Conservation (phyloP, 2,888 invertebrate species). For the Piscicola geometra region DNA sequence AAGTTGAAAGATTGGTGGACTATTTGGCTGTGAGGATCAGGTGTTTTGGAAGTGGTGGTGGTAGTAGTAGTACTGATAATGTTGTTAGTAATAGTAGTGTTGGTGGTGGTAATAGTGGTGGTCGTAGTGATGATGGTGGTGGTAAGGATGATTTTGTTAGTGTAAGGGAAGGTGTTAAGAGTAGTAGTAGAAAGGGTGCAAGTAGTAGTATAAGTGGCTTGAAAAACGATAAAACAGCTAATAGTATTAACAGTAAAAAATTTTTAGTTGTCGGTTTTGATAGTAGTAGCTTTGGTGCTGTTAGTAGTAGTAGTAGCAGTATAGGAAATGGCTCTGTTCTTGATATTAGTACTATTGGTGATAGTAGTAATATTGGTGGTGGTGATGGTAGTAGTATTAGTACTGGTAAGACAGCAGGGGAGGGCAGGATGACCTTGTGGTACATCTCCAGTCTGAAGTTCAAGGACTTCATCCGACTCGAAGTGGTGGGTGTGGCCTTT, state of each 20-base stretch:
- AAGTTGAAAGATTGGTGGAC: background rate
- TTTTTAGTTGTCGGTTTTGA: background rate
- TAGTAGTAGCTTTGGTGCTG: too few species aligned
- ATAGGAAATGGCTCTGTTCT: too few species aligned
- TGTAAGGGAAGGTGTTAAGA: too few species aligned
- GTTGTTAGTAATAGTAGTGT: background rate
- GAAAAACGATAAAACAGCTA: too few species aligned
- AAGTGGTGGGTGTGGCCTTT: background rate
- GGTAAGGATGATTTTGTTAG: background rate
- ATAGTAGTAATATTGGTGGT: background rate
- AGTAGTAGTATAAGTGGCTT: background rate
- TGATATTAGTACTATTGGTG: background rate
- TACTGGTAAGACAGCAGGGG: too few species aligned
- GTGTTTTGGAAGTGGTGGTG: background rate
- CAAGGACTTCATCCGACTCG: background rate
- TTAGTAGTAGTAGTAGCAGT: too few species aligned
- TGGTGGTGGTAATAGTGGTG: too few species aligned
- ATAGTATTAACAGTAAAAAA: too few species aligned
- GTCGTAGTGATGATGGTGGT: background rate
- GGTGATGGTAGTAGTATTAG: too few species aligned
- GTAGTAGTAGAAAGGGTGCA: too few species aligned
- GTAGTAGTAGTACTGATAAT: background rate
- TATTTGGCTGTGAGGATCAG: background rate
- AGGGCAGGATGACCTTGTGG: background rate
- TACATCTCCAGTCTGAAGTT: background rate